A percentile compares a stretch with the other conserved stretches of the same genome.
These are phyloP conservation scores for Ibycter americanus DNA, from an alignment of 2,797 vertebrate genomes.

Conservation along the genomic window DNA sequence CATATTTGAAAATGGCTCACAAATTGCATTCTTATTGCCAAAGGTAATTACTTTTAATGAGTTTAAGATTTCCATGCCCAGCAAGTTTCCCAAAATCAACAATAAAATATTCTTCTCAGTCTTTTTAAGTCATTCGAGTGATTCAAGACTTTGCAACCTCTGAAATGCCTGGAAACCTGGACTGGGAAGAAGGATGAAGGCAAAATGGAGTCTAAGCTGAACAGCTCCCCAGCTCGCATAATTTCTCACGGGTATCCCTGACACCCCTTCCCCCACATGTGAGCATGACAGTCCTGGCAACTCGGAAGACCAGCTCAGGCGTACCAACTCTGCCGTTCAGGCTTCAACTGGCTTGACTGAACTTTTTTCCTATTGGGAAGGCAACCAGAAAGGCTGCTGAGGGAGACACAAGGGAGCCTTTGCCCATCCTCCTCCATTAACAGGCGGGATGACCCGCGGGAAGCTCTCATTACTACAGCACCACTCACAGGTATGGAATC, in stretches of 20 bases:
- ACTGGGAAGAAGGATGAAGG: background rate
- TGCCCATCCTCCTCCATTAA: background rate
- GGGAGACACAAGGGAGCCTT: background rate
- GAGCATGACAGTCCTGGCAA: background rate
- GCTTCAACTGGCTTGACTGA: background rate
- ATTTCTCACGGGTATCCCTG: background rate
- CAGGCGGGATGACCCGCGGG: background rate
- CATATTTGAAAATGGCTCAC: background rate
- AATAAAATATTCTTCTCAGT: background rate
- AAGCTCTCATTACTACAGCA: background rate
- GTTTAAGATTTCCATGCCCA: background rate
- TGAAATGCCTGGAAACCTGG: background rate
- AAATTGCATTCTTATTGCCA: background rate
- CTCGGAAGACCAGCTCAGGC: background rate
- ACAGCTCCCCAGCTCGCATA: background rate
- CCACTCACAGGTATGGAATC: background rate
- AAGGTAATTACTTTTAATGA: background rate
- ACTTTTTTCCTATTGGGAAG: background rate
- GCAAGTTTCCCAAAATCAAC: background rate
- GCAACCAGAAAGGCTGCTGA: constrained; percentile 8
- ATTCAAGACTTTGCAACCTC: background rate
- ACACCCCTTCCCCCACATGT: background rate
- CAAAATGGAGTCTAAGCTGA: background rate
- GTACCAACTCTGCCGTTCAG: background rate
- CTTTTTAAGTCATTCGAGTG: background rate